Base-by-base conservation (phyloP, 2,888 invertebrate genomes). In the Agrochola lychnidis region DNA sequence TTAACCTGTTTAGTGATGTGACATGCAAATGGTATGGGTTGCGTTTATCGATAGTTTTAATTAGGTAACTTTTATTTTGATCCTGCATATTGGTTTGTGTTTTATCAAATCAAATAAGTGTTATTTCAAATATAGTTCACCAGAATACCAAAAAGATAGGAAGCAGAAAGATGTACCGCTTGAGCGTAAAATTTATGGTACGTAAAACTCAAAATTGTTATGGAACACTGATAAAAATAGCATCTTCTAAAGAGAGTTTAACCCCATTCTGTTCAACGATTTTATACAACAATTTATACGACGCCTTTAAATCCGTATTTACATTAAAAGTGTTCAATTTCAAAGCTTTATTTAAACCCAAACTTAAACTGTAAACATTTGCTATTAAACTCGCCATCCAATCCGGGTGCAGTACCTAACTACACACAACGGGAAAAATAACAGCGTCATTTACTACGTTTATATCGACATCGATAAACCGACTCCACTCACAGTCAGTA, bases 401-500 rank as follows among this genome's bases (percentile, higher is more conserved):
- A 93, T 93, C 89, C 86, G 80, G 83, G 85, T 88, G 84, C 86
- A 85, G 83, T 59, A 66, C 64, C 57, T 64, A 74, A 25, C 64
- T 83, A 88, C 83, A 87, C 84, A 89, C 88, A 89, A 91, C 88
- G 87, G 90, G 91, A 92, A 93, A 93, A 93, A 94, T 94, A 93
- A 93, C 91, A 90, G 90, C 91, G 87, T 90, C 89, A 92, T 94
- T 87, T 91, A 92, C 91, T 89, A 82, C 86, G 88, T 93, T 94
- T 94, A 91, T 93, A 95, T 96, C 95, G 95, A 95, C 93, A 94
- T 95, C 94, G 94, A 94, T 94, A 96, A 94, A 94, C 89, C 79
- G 81, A 87, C 91, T 87, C 91, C 92, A 92, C 94, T 91, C 91
- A 87, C 89, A 91, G 89, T 88, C 92, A 92, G 94, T 92, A 94